Base-by-base conservation (phyloP, 2,888 invertebrate genomes). In the Nysson spinosus region DNA sequence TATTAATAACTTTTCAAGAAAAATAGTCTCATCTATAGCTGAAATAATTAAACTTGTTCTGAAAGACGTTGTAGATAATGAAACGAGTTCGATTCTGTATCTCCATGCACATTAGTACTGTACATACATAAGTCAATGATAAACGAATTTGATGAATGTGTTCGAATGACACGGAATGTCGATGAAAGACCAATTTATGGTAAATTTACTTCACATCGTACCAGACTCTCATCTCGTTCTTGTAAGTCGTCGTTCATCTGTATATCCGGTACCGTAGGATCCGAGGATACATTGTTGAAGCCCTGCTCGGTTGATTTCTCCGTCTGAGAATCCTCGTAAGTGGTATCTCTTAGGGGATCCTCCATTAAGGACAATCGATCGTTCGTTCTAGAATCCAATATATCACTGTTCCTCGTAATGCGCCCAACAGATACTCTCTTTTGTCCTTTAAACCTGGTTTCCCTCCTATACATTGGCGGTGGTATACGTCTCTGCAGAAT, bases 371-470 rank as follows among this genome's bases (percentile, higher is more conserved):
- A 7, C 0, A 7, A 7, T 1, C 76, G 71, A 12, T 77, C 76
- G 52, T 72, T 79, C 6, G 60, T 37, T 17, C 44, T 65, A n/a
- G 54, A 58, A 16, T 79, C 77, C 12, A 39, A 4, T 0, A 49
- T 12, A 1, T 82, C 80, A 11, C 55, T 75, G 50, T 72, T 77
- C 40, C 80, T 76, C 1, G 71, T 69, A 0, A 72, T 56, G 30
- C 84, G 86, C 58, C 87, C 88, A 0, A 88, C 86, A 5, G 87
- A 84, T 1, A 88, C 88, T 50, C 89, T 78, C 74, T 89, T 89
- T 66, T 88, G 88, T 0, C 88, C 88, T 69, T 86, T 88, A 73
- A 83, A 89, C 69, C 88, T 81, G 1, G 88, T 88, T 49, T 89
- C 88, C 3, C 87, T 84, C 46, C 84, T 85, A 63, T 85, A 87